Evolutionary conservation across 2,113 vertebrate genomes (phyloP).

Genomic region (Morone chrysops): DNA sequence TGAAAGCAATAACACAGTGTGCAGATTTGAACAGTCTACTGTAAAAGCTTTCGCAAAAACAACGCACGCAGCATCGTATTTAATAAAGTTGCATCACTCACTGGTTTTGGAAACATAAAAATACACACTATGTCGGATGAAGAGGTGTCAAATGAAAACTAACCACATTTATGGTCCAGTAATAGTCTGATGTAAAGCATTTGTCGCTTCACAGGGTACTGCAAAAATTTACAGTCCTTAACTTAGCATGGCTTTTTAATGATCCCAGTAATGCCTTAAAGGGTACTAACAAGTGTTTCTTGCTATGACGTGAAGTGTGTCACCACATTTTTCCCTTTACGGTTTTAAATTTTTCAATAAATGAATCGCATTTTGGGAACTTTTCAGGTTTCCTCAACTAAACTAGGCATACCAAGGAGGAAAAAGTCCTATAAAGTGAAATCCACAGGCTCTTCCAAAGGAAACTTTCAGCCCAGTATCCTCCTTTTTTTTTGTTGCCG

Average conservation of each 20-base stretch:
- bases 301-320: slow-evolving; percentile 7
- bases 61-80: not conserved
- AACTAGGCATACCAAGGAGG: slow-evolving; percentile 25
- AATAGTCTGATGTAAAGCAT: slow-evolving; percentile 27
- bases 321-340: slow-evolving; percentile 24
- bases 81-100: slow-evolving; percentile 12
- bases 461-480: slow-evolving; percentile 67
- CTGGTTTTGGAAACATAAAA: slow-evolving; percentile 9
- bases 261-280: slow-evolving; percentile 36
- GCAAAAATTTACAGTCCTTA: slow-evolving; percentile 30
- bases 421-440: slow-evolving; percentile 52
- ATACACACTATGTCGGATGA: not conserved
- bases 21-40: not conserved
- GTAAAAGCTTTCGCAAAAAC: slow-evolving; percentile 8
- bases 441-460: slow-evolving; percentile 58
- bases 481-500: not conserved
- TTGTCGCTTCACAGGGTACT: slow-evolving; percentile 19
- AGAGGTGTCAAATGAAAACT: slow-evolving; percentile 35
- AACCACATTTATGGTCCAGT: slow-evolving; percentile 4
- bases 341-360: slow-evolving; percentile 10
- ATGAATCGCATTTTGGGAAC: slow-evolving; percentile 40
- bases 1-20: not conserved
- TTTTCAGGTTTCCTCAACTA: slow-evolving; percentile 40
- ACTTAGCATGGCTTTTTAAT: slow-evolving; percentile 40
- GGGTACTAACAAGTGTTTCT: slow-evolving; percentile 34